Percentiles rank a stretch among this genome's conserved stretches.
Conservation (phyloP, 2,888 invertebrate genomes). For the Sarcophaga rosellei region DNA sequence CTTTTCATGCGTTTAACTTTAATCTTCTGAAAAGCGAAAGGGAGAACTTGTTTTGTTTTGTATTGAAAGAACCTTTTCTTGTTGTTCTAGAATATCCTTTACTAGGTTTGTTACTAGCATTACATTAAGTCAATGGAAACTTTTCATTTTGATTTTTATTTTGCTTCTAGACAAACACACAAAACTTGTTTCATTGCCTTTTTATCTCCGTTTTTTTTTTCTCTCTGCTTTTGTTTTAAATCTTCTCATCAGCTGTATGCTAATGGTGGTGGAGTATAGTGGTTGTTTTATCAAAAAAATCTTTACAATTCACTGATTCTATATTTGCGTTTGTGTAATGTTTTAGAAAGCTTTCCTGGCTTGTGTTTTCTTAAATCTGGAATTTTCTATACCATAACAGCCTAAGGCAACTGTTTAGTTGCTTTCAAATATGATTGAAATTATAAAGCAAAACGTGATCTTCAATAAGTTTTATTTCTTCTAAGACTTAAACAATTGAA, state of each 20-base stretch:
- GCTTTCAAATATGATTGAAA: too few relatives aligned
- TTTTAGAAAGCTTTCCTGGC: too few relatives aligned
- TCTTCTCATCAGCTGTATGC: not conserved
- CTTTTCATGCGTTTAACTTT: not conserved
- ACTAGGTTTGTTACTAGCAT: constrained; percentile 33
- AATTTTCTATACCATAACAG: too few relatives aligned
- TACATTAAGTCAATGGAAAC: constrained; percentile 38
- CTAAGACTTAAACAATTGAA: too few relatives aligned
- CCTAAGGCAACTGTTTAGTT: too few relatives aligned
- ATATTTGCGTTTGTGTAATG: not conserved
- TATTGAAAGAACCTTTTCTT: constrained; percentile 5
- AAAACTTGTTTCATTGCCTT: not conserved
- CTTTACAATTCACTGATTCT: constrained; percentile 22
- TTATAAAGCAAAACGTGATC: too few relatives aligned
- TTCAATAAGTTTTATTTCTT: too few relatives aligned
- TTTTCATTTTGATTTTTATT: constrained; percentile 14
- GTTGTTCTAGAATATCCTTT: constrained; percentile 53
- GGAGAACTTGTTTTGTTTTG: constrained; percentile 62
- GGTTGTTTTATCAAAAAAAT: constrained; percentile 18
- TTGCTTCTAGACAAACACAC: too few relatives aligned
- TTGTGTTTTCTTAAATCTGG: too few relatives aligned
- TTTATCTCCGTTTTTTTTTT: not conserved
- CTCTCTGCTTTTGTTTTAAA: too few relatives aligned
- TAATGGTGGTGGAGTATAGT: not conserved
- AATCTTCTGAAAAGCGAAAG: constrained; percentile 61